These are phyloP conservation scores for Nibea albiflora DNA, from an alignment of 2,113 vertebrate genomes.

Conservation along the genomic window DNA sequence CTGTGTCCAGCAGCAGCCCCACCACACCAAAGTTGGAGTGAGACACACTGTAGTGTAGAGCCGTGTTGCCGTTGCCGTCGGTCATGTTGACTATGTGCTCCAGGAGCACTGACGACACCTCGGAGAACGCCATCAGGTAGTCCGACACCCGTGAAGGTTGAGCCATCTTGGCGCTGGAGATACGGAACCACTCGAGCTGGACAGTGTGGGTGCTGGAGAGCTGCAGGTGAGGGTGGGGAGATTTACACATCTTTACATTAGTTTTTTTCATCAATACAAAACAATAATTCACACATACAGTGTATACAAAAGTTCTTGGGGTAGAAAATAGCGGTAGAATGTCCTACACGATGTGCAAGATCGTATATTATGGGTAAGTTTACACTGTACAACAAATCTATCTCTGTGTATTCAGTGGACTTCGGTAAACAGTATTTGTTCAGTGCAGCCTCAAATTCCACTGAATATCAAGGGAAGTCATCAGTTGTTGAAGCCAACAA, in stretches of 20 bases:
- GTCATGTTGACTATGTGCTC: slow-evolving; percentile 92
- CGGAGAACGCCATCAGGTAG: slow-evolving; percentile 88
- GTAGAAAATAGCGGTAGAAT: too few relatives aligned
- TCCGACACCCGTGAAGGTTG: slow-evolving; percentile 81
- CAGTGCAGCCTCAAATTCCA: neutral
- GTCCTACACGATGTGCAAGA: too few relatives aligned
- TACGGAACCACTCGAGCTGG: slow-evolving; percentile 94
- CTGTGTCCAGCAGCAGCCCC: slow-evolving; percentile 90
- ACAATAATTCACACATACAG: too few relatives aligned
- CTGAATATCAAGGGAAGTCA: slow-evolving; percentile 18
- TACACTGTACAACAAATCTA: neutral
- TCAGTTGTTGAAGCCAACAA: slow-evolving; percentile 7
- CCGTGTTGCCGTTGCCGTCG: slow-evolving; percentile 94
- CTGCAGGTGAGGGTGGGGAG: slow-evolving; percentile 64
- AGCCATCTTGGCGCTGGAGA: slow-evolving; percentile 92
- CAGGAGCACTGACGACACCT: slow-evolving; percentile 87
- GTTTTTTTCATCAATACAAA: too few relatives aligned
- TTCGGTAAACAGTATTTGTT: neutral
- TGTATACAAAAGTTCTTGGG: too few relatives aligned
- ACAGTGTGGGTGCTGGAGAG: slow-evolving; percentile 87
- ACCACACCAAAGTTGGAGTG: slow-evolving; percentile 95
- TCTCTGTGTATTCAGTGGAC: neutral
- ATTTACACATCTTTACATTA: too few relatives aligned
- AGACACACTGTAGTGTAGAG: slow-evolving; percentile 97
- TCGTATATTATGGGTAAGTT: neutral